Evolutionary conservation across 2,888 invertebrate genomes (phyloP).

Genomic region (Deilephila porcellus): DNA sequence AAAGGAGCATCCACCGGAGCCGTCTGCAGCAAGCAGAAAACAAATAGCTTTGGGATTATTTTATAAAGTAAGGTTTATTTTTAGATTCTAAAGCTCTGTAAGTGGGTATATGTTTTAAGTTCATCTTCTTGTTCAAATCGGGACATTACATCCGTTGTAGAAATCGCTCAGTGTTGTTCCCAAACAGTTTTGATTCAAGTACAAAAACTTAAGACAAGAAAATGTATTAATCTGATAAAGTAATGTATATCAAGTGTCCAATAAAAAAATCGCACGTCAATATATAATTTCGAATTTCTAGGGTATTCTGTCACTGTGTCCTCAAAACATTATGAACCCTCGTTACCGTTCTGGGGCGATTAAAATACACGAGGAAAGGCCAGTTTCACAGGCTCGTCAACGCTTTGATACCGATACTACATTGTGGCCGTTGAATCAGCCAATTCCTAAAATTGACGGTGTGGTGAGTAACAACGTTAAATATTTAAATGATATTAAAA

Average conservation of each 20-base stretch:
- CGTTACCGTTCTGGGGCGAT: slow-evolving; percentile 47
- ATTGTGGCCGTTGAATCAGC: slow-evolving; percentile 88
- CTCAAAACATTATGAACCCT: slow-evolving; percentile 42
- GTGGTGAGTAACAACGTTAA: slow-evolving; percentile 45
- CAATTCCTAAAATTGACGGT: slow-evolving; percentile 87
- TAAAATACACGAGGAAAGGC: slow-evolving; percentile 44
- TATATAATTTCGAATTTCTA: slow-evolving; percentile 33
- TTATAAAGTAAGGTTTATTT: slow-evolving; percentile 83
- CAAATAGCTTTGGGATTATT: slow-evolving; percentile 80
- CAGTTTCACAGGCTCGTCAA: slow-evolving; percentile 83
- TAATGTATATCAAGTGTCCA: too few relatives aligned
- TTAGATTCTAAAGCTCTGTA: background rate
- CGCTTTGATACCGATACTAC: slow-evolving; percentile 86
- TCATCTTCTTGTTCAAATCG: too few relatives aligned
- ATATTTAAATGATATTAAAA: slow-evolving; percentile 38
- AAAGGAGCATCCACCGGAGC: slow-evolving; percentile 75
- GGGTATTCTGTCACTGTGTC: slow-evolving; percentile 55
- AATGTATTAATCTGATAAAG: too few relatives aligned
- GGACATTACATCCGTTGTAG: too few relatives aligned
- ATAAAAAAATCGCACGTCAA: too few relatives aligned
- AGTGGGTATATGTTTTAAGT: too few relatives aligned
- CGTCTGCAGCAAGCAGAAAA: slow-evolving; percentile 84
- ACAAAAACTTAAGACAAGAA: too few relatives aligned
- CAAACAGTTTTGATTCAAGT: too few relatives aligned
- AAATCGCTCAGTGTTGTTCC: too few relatives aligned